Evolutionary conservation across 2,888 invertebrate genomes (phyloP).

Genomic region (Ferdinandea cuprea): DNA sequence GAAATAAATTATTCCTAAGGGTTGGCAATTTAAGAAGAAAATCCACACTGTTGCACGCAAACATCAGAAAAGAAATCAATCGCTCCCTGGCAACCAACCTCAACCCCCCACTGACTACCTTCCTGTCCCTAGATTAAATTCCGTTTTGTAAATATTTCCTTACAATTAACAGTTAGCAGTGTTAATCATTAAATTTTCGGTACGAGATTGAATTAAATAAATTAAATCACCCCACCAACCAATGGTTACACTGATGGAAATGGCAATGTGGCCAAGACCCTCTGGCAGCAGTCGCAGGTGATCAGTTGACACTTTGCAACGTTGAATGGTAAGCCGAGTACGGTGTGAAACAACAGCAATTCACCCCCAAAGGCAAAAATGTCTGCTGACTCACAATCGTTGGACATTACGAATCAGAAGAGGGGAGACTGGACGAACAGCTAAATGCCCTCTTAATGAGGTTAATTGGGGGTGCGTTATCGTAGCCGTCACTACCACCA

Average conservation of each 20-base stretch:
- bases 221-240: constrained; percentile 16
- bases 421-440: constrained; percentile 42
- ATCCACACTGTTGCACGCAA: no score
- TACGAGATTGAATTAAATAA: constrained; percentile 46
- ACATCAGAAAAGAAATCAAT: constrained; percentile 1
- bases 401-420: neutral
- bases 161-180: constrained; percentile 47
- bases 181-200: constrained; percentile 48
- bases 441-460: constrained; percentile 57
- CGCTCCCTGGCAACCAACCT: neutral
- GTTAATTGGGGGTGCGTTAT: constrained; percentile 55
- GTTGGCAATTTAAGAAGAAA: no score
- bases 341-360: constrained; percentile 4
- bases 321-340: neutral
- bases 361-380: constrained; percentile 7
- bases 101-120: neutral
- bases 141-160: constrained; percentile 31
- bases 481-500: neutral
- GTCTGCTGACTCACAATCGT: neutral
- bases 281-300: constrained; percentile 55
- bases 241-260: neutral
- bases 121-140: neutral
- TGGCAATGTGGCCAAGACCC: constrained; percentile 22
- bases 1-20: no score
- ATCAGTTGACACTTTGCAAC: constrained; percentile 55